Conservation (phyloP, 2,888 invertebrate species). For the Agrotis clavis region DNA sequence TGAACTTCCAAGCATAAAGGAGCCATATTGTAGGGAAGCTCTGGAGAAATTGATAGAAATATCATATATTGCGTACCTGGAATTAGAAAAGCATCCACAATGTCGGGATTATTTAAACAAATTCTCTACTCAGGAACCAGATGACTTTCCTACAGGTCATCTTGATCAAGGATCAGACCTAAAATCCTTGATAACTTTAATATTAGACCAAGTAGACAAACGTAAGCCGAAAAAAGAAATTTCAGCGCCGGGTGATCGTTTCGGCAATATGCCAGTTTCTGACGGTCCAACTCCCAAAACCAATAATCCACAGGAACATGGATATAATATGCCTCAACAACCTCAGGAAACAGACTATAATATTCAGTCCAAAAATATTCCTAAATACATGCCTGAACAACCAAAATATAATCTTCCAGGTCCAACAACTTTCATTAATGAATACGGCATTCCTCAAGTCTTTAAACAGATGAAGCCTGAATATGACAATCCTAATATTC, state of each 20-base stretch:
- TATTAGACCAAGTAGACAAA: conserved; percentile 39
- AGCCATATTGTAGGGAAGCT: conserved; percentile 67
- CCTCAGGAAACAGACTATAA: conserved; percentile 3
- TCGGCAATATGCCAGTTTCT: neutral
- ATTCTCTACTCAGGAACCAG: conserved; percentile 38
- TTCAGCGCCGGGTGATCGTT: conserved; percentile 8
- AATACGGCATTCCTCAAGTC: neutral
- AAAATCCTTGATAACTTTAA: conserved; percentile 33
- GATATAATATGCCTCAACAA: conserved; percentile 2
- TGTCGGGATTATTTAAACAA: conserved; percentile 56
- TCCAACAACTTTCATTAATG: neutral
- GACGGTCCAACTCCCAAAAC: neutral
- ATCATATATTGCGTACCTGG: conserved; percentile 64
- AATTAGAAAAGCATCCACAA: conserved; percentile 60
- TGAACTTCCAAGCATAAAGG: conserved; percentile 60
- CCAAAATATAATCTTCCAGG: neutral
- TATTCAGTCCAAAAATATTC: neutral
- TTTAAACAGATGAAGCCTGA: too few relatives aligned
- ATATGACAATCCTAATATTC: too few relatives aligned
- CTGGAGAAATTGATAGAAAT: conserved; percentile 65
- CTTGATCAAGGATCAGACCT: conserved; percentile 24
- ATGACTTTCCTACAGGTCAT: conserved; percentile 40
- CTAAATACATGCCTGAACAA: neutral
- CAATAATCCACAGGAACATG: conserved; percentile 6
- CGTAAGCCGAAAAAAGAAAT: conserved; percentile 1